phyloP scores from a whole-genome alignment of 1,140 invertebrate species.

The Formica exsecta region DNA sequence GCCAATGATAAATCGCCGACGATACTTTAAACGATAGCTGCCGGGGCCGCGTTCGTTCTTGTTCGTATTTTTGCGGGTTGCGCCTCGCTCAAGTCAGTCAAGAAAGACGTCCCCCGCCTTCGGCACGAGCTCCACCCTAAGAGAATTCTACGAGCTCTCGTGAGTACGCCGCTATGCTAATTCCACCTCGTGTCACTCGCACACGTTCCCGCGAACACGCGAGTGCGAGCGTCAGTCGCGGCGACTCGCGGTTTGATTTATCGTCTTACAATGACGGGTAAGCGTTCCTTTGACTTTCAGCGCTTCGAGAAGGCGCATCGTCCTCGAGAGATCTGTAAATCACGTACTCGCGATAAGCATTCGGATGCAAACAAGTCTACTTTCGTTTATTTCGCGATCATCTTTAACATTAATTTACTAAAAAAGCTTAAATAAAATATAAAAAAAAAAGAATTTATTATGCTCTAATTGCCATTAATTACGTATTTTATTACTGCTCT shows the following conservation, averaged over 20 bases:
- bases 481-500: not conserved
- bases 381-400: slow-evolving; percentile 57
- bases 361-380: slow-evolving; percentile 11
- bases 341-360: slow-evolving; percentile 65
- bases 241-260: slow-evolving; percentile 72
- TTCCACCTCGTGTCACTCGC: slow-evolving; percentile 64
- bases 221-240: slow-evolving; percentile 41
- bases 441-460: not conserved
- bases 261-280: slow-evolving; percentile 73
- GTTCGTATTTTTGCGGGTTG: slow-evolving; percentile 79
- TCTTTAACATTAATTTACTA: not conserved
- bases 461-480: not conserved
- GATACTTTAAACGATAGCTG: slow-evolving; percentile 84
- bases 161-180: slow-evolving; percentile 63
- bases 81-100: slow-evolving; percentile 73
- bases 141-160: slow-evolving; percentile 12
- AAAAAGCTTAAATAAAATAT: not conserved
- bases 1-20: slow-evolving; percentile 83
- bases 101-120: slow-evolving; percentile 61
- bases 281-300: slow-evolving; percentile 69
- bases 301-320: slow-evolving; percentile 15
- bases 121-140: slow-evolving; percentile 10
- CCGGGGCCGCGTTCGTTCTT: slow-evolving; percentile 80
- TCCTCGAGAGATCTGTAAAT: slow-evolving; percentile 63
- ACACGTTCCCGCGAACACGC: slow-evolving; percentile 46